Base-by-base conservation (phyloP, 2,113 vertebrate genomes). In the Gadus macrocephalus region DNA sequence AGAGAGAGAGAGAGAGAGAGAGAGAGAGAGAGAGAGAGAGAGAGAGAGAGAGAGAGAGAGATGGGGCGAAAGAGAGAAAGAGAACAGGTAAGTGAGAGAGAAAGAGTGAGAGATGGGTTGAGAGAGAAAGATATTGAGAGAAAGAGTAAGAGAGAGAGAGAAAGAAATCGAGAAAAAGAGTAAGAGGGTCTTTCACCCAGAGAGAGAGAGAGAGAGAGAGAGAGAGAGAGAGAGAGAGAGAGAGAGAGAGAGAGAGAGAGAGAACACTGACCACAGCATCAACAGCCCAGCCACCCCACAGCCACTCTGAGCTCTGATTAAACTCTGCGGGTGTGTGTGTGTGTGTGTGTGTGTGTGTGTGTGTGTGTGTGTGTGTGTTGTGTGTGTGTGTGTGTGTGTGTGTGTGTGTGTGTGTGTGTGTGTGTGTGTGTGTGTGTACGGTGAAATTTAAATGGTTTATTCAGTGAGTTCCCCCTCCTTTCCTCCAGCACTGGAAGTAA, bases 221-320 rank as follows among this genome's bases (percentile, higher is more conserved):
- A 63, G 49, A 56, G 75, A 81, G 78, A 81, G 75, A 66, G 20
- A 64, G 53, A 28, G 61, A 27, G 22, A 62, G 61, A 28, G 25
- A 15, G 62, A 16, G 15, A 1, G 62, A 27, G 20, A 27, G 22
- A 28, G 20, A 63, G 15, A 28, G 25, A 28, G 20, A 20, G 19
- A 20, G 61, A 12, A 25, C 22, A 22, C 61, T 19, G 22, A 19
- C n/a, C 9, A 61, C n/a, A 12, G 27, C 62, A 63, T 25, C 20
- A 82, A 87, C 86, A 80, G 72, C 53, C 83, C 86, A 80, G 72
- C 53, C 83, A 74, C 80, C 81, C 63, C n/a, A 22, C 78, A 64
- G 63, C 66, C 69, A 11, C 75, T 68, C 53, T 65, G 38, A 7
- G 17, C 71, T 72, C 68, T 62, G 63, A 75, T 65, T 71, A 56